These are phyloP conservation scores for Sinohyriopsis cumingii DNA, from an alignment of 2,888 invertebrate species.

Conservation along the genomic window DNA sequence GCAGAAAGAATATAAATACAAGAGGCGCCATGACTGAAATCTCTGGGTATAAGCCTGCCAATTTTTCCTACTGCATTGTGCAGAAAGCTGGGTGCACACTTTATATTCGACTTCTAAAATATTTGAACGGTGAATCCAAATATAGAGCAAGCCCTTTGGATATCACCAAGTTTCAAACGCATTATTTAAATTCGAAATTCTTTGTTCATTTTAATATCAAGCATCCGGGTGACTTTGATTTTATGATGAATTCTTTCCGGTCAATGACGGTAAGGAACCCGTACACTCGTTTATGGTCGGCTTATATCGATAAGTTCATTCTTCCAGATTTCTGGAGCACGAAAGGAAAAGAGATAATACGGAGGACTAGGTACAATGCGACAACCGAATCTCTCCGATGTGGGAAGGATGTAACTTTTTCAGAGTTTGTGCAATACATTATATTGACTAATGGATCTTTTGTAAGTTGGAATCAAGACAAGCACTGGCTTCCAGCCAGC, in stretches of 20 bases:
- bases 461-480: conserved; percentile 19
- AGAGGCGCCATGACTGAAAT: conserved; percentile 5
- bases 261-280: conserved; percentile 49
- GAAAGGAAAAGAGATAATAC: conserved; percentile 29
- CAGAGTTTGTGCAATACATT: conserved; percentile 43
- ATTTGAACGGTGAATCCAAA: conserved; percentile 33
- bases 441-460: conserved; percentile 14
- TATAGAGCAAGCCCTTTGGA: conserved; percentile 20
- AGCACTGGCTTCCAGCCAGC: conserved; percentile 51
- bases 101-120: conserved; percentile 48
- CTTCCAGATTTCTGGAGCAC: conserved; percentile 51
- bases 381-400: conserved; percentile 21
- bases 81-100: conserved; percentile 53
- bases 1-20: no score
- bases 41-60: conserved; percentile 13
- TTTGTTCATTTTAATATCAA: conserved; percentile 5
- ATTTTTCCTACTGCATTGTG: conserved; percentile 43
- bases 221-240: neutral
- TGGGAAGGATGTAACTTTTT: conserved; percentile 49
- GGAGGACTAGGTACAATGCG: conserved; percentile 9
- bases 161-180: conserved; percentile 25
- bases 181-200: conserved; percentile 7
- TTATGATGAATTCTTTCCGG: conserved; percentile 21
- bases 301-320: conserved; percentile 50
- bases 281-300: conserved; percentile 49